Evolutionary conservation across 1,140 invertebrate genomes (phyloP), one percentile per base, ranked within the genome.

Genomic region (Tetramorium alpestre): DNA sequence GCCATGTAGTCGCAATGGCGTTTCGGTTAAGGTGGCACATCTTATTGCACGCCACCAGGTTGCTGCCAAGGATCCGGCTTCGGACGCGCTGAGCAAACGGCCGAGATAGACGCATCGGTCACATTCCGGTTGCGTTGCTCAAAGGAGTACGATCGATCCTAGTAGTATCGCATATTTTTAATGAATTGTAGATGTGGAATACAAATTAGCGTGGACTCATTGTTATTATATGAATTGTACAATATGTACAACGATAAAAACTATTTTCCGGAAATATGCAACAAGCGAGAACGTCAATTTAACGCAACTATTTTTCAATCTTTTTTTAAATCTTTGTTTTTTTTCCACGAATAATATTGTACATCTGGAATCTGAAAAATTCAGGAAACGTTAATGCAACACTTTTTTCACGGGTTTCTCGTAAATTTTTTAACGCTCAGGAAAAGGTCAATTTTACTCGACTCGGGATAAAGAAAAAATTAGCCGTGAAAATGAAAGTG

Each of bases 11-110:
- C 64, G 77, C 64, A n/a, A 77, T 16, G 49, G 60, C 81, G 86
- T 89, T 86, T 82, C 70, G 84, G 91, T 90, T 90, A 89, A 84
- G 13, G 16, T 78, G 87, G 41, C 82, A 72, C 88, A 51, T 87
- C 51, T 91, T 88, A 91, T 91, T 89, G 84, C 87, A 33, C 38
- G 28, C 49, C 54, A 64, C 49, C 38, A 44, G 11, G 47, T 38
- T 28, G 60, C 64, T 51, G 44, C 25, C 54, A 22, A 49, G 25
- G 47, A 60, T 73, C 51, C 65, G 64, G 67, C 67, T 82, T 72
- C n/a, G 67, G 41, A n/a, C 11, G 25, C 28, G 16, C 38, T 58
- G 10, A 8, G 38, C 65, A 81, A 82, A 82, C 80, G 70, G 25
- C 25, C 67, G 51, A 33, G 33, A 47, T 60, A 73, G 25, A 13